Evolutionary conservation across 2,797 vertebrate genomes (phyloP).

Genomic region (Amblyraja radiata): DNA sequence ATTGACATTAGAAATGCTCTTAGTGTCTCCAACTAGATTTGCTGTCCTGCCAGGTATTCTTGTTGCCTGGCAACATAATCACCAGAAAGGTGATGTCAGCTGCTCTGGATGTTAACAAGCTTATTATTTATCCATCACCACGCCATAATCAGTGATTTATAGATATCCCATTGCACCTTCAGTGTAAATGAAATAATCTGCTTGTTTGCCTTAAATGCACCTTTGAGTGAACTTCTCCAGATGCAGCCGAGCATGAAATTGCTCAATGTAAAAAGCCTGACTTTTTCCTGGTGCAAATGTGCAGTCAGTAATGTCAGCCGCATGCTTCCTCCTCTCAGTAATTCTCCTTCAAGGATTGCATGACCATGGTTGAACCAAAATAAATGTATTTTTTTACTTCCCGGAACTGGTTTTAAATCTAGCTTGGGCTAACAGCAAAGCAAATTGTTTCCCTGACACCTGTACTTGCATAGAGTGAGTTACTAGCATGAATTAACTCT

Average conservation of each 20-base stretch:
- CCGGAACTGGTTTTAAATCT: background rate
- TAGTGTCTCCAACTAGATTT: background rate
- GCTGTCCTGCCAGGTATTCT: background rate
- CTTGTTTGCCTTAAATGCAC: background rate
- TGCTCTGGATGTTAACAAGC: background rate
- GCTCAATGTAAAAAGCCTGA: background rate
- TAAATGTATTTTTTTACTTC: background rate
- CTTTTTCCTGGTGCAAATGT: background rate
- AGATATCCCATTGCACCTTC: background rate
- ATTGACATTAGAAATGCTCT: slow-evolving; percentile 33
- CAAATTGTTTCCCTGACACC: background rate
- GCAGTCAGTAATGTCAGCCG: background rate
- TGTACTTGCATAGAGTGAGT: background rate
- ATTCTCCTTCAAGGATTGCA: background rate
- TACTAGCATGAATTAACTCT: background rate
- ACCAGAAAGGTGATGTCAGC: background rate
- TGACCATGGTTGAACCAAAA: background rate
- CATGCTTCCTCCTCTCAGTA: background rate
- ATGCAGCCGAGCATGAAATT: slow-evolving; percentile 5
- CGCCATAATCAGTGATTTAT: slow-evolving; percentile 9
- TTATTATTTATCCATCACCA: background rate
- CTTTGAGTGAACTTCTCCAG: slow-evolving; percentile 13
- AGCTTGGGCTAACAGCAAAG: background rate
- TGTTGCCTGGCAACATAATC: slow-evolving; percentile 15
- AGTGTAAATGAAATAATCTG: background rate